Base-by-base conservation (phyloP, 2,797 vertebrate genomes). In the Heterohyrax brucei region DNA sequence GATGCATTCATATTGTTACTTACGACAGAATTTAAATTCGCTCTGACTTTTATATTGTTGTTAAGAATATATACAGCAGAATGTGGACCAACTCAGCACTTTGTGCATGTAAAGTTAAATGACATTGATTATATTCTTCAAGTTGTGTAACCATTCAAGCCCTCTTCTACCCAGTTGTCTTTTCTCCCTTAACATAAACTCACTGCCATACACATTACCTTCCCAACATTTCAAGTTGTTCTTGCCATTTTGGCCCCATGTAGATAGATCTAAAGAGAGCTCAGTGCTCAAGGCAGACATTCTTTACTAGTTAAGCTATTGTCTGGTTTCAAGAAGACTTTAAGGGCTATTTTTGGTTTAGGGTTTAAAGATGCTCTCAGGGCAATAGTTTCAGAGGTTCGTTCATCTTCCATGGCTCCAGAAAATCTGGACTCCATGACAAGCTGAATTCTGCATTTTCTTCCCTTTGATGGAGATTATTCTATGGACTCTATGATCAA, bases 11-110 rank as follows among this genome's bases (percentile, higher is more conserved):
- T 53, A 1, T 56, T 91, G 88, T 4, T 18, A 64, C 80, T 89
- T 78, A 73, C 30, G 70, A 1, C 4, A 53, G 13, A 73, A 84
- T 78, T 81, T 44, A 21, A 94, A 95, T 88, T 89, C 73, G 84
- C 3, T 16, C 30, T 86, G 64, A 77, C 50, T 89, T 77, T 79
- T 88, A 5, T 5, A 61, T n/a, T 72, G 16, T 72, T 39, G 19
- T 72, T 72, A n/a, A 19, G 16, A 33, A 33, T 72, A 72, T 19
- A 33, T 9, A 8, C 68, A 33, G n/a, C 68, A 72, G 68, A 72
- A 33, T 30, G 21, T 9, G 14, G 10, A 56, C 53, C 53, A 56
- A 56, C 4, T 72, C 68, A 39, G 13, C 53, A 56, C 13, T 30
- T 33, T 33, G 3, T 18, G 19, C 16, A 33, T 39, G 14, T 22